Evolutionary conservation across 2,888 invertebrate species (phyloP).

Genomic region (Plagiodera versicolora): DNA sequence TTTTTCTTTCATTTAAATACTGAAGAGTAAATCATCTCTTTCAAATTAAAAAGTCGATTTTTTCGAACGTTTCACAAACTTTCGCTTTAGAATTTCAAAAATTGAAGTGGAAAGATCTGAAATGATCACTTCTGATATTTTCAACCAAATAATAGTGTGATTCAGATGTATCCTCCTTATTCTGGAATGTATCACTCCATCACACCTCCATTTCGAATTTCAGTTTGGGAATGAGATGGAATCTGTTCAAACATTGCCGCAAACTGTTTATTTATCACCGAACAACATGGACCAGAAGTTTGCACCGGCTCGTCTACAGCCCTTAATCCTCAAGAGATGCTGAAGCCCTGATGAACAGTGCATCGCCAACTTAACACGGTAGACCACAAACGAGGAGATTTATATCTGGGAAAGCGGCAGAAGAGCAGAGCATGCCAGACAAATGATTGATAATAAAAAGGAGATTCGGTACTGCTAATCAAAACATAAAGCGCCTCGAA

Average conservation of each 20-base stretch:
- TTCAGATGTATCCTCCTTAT: neutral
- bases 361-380: constrained; percentile 41
- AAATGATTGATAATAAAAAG: constrained; percentile 44
- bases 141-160: neutral
- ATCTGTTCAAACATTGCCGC: constrained; percentile 25
- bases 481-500: constrained; percentile 47
- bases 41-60: too few species aligned
- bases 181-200: constrained; percentile 4
- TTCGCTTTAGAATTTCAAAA: too few species aligned
- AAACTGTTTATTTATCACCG: constrained; percentile 23
- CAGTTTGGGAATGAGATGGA: constrained; percentile 19
- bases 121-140: too few species aligned
- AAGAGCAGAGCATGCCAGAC: constrained; percentile 37
- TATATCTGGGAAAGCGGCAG: constrained; percentile 37
- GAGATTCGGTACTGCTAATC: constrained; percentile 41
- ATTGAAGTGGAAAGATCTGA: too few species aligned
- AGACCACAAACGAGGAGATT: constrained; percentile 39
- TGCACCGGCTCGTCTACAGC: constrained; percentile 34
- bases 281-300: constrained; percentile 29
- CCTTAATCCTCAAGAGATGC: constrained; percentile 31
- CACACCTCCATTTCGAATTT: constrained; percentile 24
- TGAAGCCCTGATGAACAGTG: constrained; percentile 39
- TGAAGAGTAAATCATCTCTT: too few species aligned
- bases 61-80: too few species aligned
- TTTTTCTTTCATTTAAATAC: too few species aligned